Conservation (phyloP, 2,888 invertebrate species). For the Chesias legatella region DNA sequence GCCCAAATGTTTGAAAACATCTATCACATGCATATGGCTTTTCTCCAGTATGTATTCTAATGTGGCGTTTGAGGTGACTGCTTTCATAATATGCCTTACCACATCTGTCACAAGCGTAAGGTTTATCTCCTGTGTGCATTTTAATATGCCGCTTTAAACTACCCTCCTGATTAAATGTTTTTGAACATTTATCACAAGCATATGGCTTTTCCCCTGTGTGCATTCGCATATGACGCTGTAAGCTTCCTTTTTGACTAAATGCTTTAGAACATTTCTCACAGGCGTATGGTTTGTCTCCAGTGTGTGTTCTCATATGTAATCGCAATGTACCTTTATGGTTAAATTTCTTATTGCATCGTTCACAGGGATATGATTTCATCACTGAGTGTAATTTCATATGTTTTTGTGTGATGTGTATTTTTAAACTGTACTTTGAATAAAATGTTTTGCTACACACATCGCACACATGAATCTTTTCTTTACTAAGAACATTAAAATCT, state of each 20-base stretch:
- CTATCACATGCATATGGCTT: constrained; percentile 17
- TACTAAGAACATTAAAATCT: neutral
- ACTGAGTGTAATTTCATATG: constrained; percentile 8
- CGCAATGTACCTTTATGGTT: constrained; percentile 14
- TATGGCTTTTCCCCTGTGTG: constrained; percentile 24
- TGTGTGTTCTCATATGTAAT: constrained; percentile 21
- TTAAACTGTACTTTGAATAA: constrained; percentile 16
- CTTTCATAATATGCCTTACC: constrained; percentile 13
- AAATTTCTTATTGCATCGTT: constrained; percentile 17
- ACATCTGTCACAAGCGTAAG: constrained; percentile 14
- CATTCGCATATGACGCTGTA: constrained; percentile 17
- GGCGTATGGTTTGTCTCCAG: constrained; percentile 18
- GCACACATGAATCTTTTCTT: constrained; percentile 2
- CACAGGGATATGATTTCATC: constrained; percentile 11
- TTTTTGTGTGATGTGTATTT: constrained; percentile 12
- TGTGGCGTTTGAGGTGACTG: constrained; percentile 14
- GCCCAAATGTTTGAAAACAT: constrained; percentile 17
- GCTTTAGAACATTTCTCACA: constrained; percentile 22
- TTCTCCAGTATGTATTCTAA: constrained; percentile 18
- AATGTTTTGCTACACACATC: constrained; percentile 14
- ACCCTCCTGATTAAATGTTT: constrained; percentile 17
- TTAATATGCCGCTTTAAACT: constrained; percentile 16
- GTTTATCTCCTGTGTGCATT: constrained; percentile 15
- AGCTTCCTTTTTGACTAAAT: constrained; percentile 13
- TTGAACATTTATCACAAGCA: constrained; percentile 20